Evolutionary conservation across 2,888 invertebrate species (phyloP).

Genomic region (Scaeva pyrastri): DNA sequence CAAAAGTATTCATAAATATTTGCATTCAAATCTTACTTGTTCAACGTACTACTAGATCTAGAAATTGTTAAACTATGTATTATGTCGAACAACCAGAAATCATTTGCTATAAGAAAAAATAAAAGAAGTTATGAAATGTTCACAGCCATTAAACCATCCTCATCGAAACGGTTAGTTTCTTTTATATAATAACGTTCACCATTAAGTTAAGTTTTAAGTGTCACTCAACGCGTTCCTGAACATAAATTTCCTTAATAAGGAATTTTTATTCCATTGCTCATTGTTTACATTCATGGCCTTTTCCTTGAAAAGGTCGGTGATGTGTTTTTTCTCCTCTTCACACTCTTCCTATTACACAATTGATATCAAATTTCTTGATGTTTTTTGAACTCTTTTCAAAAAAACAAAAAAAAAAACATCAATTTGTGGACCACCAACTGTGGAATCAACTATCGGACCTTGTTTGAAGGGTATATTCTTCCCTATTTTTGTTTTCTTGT

Average conservation of each 20-base stretch:
- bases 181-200: neutral
- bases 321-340: constrained; percentile 3
- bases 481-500: constrained; percentile 1
- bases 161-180: neutral
- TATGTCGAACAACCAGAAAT: too few species aligned
- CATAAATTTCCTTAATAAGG: constrained; percentile 70
- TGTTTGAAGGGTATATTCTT: constrained; percentile 39
- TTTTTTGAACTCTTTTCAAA: constrained; percentile 44
- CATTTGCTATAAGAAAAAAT: too few species aligned
- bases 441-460: constrained; percentile 46
- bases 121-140: too few species aligned
- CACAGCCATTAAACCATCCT: too few species aligned
- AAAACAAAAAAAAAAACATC: constrained; percentile 30
- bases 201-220: constrained; percentile 50
- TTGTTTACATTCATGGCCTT: constrained; percentile 51
- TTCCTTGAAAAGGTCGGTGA: constrained; percentile 45
- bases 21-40: too few species aligned
- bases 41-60: too few species aligned
- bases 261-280: constrained; percentile 30
- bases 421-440: constrained; percentile 73
- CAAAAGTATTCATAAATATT: too few species aligned
- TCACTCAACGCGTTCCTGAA: constrained; percentile 52
- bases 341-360: constrained; percentile 32
- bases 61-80: too few species aligned
- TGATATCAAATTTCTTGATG: constrained; percentile 65